Conservation (phyloP, 2,888 invertebrate species). For the Alloplasta piceator region DNA sequence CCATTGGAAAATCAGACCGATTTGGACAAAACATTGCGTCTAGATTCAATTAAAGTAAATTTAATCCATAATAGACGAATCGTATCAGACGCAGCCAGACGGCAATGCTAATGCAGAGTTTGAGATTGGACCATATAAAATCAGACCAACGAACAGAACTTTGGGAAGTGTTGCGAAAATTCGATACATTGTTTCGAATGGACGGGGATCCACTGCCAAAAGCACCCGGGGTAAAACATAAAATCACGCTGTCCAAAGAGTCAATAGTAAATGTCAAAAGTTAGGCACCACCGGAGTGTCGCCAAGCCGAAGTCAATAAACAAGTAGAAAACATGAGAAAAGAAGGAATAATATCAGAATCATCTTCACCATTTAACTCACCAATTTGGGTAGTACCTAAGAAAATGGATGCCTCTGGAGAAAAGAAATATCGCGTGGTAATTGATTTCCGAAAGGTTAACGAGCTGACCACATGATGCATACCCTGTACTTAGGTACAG, state of each 20-base stretch:
- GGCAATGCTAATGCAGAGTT: slow-evolving; percentile 7
- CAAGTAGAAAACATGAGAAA: slow-evolving; percentile 13
- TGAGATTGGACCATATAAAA: slow-evolving; percentile 14
- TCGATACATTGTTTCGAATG: slow-evolving; percentile 13
- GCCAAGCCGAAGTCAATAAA: slow-evolving; percentile 5
- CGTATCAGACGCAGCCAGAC: slow-evolving; percentile 1
- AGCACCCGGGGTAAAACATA: slow-evolving; percentile 9
- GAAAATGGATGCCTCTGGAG: slow-evolving; percentile 31
- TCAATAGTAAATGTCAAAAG: slow-evolving; percentile 19
- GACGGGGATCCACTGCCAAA: no score
- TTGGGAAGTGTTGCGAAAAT: slow-evolving; percentile 14
- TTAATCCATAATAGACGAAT: slow-evolving; percentile 6
- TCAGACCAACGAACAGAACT: slow-evolving; percentile 14
- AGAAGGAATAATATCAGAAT: slow-evolving; percentile 15
- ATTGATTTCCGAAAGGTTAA: slow-evolving; percentile 52
- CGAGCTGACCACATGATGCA: slow-evolving; percentile 31
- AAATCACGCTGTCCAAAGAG: slow-evolving; percentile 14
- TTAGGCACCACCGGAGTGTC: slow-evolving; percentile 2
- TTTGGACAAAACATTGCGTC: slow-evolving; percentile 9
- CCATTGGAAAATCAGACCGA: slow-evolving; percentile 16
- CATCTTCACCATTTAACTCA: no score
- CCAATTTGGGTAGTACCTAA: slow-evolving; percentile 42
- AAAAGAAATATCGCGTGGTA: slow-evolving; percentile 49
- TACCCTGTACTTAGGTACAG: slow-evolving; percentile 52
- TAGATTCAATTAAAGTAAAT: slow-evolving; percentile 5